Conservation (phyloP, 2,888 invertebrate genomes). For the Oligia fasciuncula region DNA sequence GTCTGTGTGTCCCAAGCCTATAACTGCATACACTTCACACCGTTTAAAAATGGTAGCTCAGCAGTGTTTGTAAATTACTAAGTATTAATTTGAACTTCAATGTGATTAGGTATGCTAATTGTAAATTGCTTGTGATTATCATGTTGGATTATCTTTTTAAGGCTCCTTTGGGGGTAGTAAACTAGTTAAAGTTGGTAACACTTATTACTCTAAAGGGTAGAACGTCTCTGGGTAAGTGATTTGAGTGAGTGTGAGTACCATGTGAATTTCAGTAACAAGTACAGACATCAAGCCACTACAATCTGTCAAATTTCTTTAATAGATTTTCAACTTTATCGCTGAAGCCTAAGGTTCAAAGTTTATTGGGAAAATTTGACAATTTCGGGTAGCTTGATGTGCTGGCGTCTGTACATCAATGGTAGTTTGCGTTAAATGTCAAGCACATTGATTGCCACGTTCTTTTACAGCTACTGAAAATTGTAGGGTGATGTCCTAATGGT, state of each 20-base stretch:
- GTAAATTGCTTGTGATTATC: slow-evolving; percentile 20
- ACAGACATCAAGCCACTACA: too few relatives aligned
- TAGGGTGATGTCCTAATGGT: neutral
- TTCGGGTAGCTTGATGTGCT: too few relatives aligned
- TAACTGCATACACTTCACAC: slow-evolving; percentile 12
- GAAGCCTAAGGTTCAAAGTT: too few relatives aligned
- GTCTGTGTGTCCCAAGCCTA: slow-evolving; percentile 7
- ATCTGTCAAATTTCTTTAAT: too few relatives aligned
- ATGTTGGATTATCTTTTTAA: slow-evolving; percentile 11
- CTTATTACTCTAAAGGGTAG: neutral
- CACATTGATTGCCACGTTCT: neutral
- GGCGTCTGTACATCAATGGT: too few relatives aligned
- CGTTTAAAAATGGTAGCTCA: neutral
- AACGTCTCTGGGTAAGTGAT: neutral
- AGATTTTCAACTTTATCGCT: too few relatives aligned
- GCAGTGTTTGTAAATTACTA: slow-evolving; percentile 17
- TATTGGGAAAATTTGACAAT: too few relatives aligned
- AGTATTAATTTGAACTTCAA: slow-evolving; percentile 21
- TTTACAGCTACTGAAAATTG: neutral
- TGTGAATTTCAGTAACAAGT: neutral
- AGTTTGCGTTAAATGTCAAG: neutral
- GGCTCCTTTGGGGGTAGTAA: neutral
- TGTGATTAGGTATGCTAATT: slow-evolving; percentile 21
- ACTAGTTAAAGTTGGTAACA: neutral
- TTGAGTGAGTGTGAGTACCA: neutral